Base-by-base conservation (phyloP, 2,113 vertebrate genomes). In the Ctenomys sociabilis region DNA sequence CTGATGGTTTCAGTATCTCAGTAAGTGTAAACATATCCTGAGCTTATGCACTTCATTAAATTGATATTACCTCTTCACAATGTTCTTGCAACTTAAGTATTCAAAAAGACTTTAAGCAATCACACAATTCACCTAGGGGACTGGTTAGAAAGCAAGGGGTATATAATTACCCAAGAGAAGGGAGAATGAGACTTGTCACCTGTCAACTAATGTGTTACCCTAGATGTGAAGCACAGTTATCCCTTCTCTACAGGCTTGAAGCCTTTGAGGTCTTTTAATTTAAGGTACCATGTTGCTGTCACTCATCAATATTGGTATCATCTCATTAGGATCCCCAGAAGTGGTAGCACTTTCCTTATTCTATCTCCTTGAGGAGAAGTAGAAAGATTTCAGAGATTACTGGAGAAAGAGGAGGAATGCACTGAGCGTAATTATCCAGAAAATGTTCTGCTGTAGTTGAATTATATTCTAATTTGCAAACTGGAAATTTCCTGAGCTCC, bases 161-260 rank as follows among this genome's bases (percentile, higher is more conserved):
- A 32, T 96, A 21, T 97, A 95, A 95, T 97, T 95, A 97, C 70
- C 70, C 19, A 85, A 59, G 78, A 95, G n/a, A 40, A 90, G 72
- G 11, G 90, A 63, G 78, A 95, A 68, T n/a, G 75, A 95, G 66
- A 64, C 30, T 63, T 96, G 93, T 94, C 90, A 96, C 75, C 92
- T 96, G 87, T 93, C 96, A 97, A 77, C 86, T n/a, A 95, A 7
- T 40, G 40, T 37, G 59, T 37, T 87, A 54, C 37, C 49, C 49
- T 85, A 57, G 45, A 52, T 26, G 6, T 68, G 8, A 84, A 92
- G 43, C 7, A 63, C 40, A 35, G 22, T 82, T 78, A 83, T 85
- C 77, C 90, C 59, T 97, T 94, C 52, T 93, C 21, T 90, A 59
- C 22, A 95, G 89, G 90, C 7, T 85, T 89, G 68, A 95, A 96